Conservation (phyloP, 2,888 invertebrate genomes). For the Eumerus sabulonum region DNA sequence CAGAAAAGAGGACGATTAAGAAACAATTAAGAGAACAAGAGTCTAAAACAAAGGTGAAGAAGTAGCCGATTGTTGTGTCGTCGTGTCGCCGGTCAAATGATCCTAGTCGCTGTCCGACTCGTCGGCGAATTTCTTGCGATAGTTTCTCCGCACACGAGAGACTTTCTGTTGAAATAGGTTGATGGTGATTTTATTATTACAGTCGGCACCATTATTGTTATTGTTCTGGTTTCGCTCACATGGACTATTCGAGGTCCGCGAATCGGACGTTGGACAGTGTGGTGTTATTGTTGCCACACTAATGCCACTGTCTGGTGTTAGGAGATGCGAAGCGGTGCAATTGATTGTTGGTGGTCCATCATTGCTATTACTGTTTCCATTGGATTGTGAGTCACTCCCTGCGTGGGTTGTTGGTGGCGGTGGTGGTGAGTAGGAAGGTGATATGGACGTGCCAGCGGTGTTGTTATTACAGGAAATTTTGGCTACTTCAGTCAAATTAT, state of each 20-base stretch:
- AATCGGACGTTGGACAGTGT: conserved; percentile 53
- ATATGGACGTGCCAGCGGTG: conserved; percentile 44
- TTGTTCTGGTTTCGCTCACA: conserved; percentile 59
- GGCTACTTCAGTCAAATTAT: conserved; percentile 54
- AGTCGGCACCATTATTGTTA: conserved; percentile 26
- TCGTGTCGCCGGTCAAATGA: not conserved
- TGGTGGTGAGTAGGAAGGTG: not conserved
- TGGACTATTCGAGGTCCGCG: conserved; percentile 44
- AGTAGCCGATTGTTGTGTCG: no score
- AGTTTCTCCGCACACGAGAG: conserved; percentile 83
- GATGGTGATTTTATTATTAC: conserved; percentile 66
- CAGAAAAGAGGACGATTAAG: no score
- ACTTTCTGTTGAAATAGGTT: conserved; percentile 80
- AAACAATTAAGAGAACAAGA: not conserved
- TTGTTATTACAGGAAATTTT: conserved; percentile 55
- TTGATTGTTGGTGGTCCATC: conserved; percentile 36
- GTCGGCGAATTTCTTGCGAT: conserved; percentile 81
- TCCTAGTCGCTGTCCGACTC: conserved; percentile 83
- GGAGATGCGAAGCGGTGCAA: conserved; percentile 35
- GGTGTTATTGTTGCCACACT: conserved; percentile 71
- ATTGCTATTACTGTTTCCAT: conserved; percentile 48
- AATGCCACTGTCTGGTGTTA: conserved; percentile 74
- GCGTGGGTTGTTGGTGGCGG: conserved; percentile 34
- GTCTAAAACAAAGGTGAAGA: not conserved
- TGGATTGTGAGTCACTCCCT: conserved; percentile 29